A percentile compares a stretch with the other conserved stretches of the same genome.
These are phyloP conservation scores for Drosophila pseudotakahashii DNA, from an alignment of 2,888 invertebrate species.

Conservation along the genomic window DNA sequence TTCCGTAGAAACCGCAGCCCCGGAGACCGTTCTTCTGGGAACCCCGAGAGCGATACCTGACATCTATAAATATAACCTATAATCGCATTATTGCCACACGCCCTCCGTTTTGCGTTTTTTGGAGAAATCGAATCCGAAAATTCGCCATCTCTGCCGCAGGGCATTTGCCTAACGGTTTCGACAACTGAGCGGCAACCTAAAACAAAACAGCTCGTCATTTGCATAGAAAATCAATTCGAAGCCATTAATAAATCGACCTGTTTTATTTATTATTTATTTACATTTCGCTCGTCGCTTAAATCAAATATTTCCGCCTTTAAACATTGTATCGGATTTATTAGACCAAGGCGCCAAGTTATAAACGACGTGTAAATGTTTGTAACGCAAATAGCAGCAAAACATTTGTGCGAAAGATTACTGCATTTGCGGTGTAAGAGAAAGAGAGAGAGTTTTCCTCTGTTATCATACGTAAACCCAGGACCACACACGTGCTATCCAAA, in stretches of 20 bases:
- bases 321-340: constrained; percentile 24
- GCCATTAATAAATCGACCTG: constrained; percentile 74
- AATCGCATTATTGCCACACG: constrained; percentile 61
- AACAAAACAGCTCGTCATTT: constrained; percentile 52
- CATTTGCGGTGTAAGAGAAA: too few species aligned
- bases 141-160: constrained; percentile 33
- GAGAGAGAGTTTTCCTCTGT: too few species aligned
- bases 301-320: constrained; percentile 65
- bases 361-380: neutral
- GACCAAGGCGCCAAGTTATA: neutral
- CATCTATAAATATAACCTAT: constrained; percentile 39
- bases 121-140: constrained; percentile 39
- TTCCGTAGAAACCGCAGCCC: constrained; percentile 9
- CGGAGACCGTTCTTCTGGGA: constrained; percentile 48
- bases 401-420: too few species aligned
- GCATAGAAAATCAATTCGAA: constrained; percentile 66
- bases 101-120: constrained; percentile 33
- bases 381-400: too few species aligned
- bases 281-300: constrained; percentile 42
- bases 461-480: constrained; percentile 36
- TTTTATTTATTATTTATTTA: constrained; percentile 69
- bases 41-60: constrained; percentile 32
- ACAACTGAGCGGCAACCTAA: constrained; percentile 32
- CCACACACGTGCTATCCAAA: constrained; percentile 43
- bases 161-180: constrained; percentile 42